A percentile compares a stretch with the other conserved stretches of the same genome.
phyloP scores from a whole-genome alignment of 92 coral and sea anemone genomes.

The Chrysogorgia sp. region DNA sequence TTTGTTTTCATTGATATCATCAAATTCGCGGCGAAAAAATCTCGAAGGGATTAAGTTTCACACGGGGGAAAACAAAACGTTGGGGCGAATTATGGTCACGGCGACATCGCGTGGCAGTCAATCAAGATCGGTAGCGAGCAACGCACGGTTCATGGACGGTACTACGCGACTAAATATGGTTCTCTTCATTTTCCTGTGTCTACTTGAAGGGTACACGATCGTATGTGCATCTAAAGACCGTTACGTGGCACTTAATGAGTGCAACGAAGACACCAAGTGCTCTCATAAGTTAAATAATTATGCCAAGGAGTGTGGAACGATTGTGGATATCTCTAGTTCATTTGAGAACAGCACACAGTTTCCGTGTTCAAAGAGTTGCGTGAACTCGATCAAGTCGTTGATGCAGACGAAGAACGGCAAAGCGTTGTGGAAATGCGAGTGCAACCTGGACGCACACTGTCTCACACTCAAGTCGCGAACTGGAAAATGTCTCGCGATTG shows the following conservation, averaged over 20 bases:
- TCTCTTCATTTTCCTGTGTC: background rate
- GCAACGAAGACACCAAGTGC: constrained; percentile 8
- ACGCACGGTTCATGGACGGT: background rate
- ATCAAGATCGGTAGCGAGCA: background rate
- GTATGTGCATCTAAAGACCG: background rate
- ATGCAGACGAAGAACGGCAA: constrained; percentile 18
- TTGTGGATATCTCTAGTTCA: constrained; percentile 11
- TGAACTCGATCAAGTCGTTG: constrained; percentile 25
- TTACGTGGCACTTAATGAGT: constrained; percentile 25
- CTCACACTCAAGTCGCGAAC: constrained; percentile 29
- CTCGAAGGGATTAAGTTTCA: constrained; percentile 43
- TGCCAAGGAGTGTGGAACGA: constrained; percentile 4
- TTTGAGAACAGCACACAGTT: background rate
- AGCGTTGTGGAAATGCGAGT: constrained; percentile 28
- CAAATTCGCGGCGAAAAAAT: constrained; percentile 26
- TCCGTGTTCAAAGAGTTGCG: constrained; percentile 17
- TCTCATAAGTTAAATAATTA: background rate
- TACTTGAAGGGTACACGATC: background rate
- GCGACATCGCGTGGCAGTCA: background rate
- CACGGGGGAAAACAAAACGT: background rate
- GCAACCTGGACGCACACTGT: constrained; percentile 30
- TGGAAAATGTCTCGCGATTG: constrained; percentile 40
- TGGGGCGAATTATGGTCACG: background rate
- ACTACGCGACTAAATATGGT: background rate
- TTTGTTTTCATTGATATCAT: constrained; percentile 38